These are phyloP conservation scores for Halcyon smyrnensis DNA, from an alignment of 2,797 vertebrate genomes.

Conservation along the genomic window DNA sequence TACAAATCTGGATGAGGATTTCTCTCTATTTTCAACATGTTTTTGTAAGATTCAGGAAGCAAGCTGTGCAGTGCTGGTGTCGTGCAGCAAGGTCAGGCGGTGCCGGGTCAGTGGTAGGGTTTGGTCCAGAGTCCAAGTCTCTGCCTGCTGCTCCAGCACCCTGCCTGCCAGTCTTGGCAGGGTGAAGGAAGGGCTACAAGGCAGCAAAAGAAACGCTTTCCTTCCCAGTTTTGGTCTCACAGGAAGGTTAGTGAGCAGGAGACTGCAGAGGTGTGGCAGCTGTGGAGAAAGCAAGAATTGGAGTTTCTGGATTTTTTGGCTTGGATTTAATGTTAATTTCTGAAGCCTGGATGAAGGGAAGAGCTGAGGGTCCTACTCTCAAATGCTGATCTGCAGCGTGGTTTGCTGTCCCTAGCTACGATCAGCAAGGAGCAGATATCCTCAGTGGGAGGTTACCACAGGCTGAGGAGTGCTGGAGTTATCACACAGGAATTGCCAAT, in stretches of 20 bases:
- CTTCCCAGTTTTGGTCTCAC: not conserved
- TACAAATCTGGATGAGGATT: not conserved
- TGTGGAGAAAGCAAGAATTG: not conserved
- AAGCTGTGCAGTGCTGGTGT: not conserved
- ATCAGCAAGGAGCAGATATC: not conserved
- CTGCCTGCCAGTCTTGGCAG: not conserved
- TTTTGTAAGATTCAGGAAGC: not conserved
- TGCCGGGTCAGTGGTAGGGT: not conserved
- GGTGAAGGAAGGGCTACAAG: not conserved
- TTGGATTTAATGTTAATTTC: not conserved
- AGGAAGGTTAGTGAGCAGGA: not conserved
- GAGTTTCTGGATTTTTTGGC: not conserved
- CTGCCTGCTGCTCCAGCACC: not conserved
- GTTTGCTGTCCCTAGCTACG: not conserved
- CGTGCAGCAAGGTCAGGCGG: accelerated
- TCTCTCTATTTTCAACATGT: not conserved
- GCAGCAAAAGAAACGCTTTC: not conserved
- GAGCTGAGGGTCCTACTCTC: not conserved
- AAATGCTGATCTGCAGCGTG: not conserved
- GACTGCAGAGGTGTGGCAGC: not conserved
- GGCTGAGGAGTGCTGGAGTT: not conserved
- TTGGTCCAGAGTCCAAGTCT: not conserved
- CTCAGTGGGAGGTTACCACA: not conserved
- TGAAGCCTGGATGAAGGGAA: not conserved
- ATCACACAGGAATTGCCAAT: not conserved